Evolutionary conservation across 2,797 vertebrate species (phyloP).

Genomic region (Rhyacichthys aspro): DNA sequence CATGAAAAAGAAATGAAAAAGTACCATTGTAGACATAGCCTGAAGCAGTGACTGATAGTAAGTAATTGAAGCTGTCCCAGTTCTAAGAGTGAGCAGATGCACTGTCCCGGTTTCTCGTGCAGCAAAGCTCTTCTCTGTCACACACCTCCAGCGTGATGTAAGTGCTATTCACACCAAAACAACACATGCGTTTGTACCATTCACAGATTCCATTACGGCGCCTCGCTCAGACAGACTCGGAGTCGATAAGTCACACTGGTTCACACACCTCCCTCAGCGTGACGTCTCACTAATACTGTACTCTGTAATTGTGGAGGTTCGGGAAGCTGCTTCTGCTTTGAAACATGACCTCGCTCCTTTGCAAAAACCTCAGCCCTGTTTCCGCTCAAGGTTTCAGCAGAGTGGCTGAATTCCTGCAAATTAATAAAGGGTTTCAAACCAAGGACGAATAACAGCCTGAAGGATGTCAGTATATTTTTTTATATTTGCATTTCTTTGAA

Average conservation of each 20-base stretch:
- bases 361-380: no score
- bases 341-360: not conserved
- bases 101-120: slow-evolving; percentile 49
- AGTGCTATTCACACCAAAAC: slow-evolving; percentile 66
- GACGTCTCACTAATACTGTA: slow-evolving; percentile 31
- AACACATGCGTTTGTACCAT: slow-evolving; percentile 61
- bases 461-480: not conserved
- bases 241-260: slow-evolving; percentile 38
- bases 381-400: no score
- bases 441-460: not conserved
- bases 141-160: slow-evolving; percentile 71
- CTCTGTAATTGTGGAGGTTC: not conserved
- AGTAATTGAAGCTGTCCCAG: slow-evolving; percentile 44
- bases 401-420: no score
- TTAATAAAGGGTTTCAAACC: not conserved
- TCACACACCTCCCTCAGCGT: slow-evolving; percentile 35
- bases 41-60: not conserved
- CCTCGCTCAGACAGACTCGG: slow-evolving; percentile 41
- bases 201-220: slow-evolving; percentile 55
- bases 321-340: not conserved
- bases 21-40: not conserved
- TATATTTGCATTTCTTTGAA: no score
- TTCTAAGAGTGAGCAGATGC: slow-evolving; percentile 52
- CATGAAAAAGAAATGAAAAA: not conserved
- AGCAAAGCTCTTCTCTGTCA: slow-evolving; percentile 52